Base-by-base conservation (phyloP, 2,113 vertebrate genomes). In the Mustela lutreola region DNA sequence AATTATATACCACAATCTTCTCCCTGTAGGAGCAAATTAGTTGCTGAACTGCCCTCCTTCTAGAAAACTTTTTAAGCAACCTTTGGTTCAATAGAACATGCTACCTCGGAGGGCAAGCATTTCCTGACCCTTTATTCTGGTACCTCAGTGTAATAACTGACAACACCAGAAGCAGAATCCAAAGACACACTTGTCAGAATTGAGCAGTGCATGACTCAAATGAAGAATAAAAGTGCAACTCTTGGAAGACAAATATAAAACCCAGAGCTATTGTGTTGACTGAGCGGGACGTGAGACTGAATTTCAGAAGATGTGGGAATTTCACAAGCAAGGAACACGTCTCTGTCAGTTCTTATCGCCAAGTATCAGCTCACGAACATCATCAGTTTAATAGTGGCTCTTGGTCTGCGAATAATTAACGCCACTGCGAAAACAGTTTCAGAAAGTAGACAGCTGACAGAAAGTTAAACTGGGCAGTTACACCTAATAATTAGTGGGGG, bases 1-100 rank as follows among this genome's bases (percentile, higher is more conserved):
- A 91, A 39, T 80, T 67, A 48, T 1, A 78, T 62, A 45, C 4
- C 11, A 73, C 45, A 45, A 3, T 60, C 73, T 76, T 78, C 36
- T 95, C 26, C 85, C 50, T 84, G 9, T 60, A 31, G 5, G 3
- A 75, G 58, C 39, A 63, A 39, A 21, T 48, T 58, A 50, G 19
- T 50, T 65, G 5, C 50, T 81, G 39, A 94, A 85, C 58, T 90
- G 60, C 36, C 31, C 48, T 83, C 53, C n/a, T 80, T 71, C 53
- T 28, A 2, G 21, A 88, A 86, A 94, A 63, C 39, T 89, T 83
- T 90, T 31, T 18, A 56, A 90, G 45, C 22, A 94, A 67, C 1
- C 28, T 70, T 48, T 87, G 48, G 48, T 42, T 95, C 96, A 93
- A 26, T 78, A 86, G 94, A 97, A 81, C 36, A 31, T 11, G 28